Percentiles rank a stretch among this genome's conserved stretches.
phyloP scores from a whole-genome alignment of 2,113 vertebrate genomes.

The Marmota monax region DNA sequence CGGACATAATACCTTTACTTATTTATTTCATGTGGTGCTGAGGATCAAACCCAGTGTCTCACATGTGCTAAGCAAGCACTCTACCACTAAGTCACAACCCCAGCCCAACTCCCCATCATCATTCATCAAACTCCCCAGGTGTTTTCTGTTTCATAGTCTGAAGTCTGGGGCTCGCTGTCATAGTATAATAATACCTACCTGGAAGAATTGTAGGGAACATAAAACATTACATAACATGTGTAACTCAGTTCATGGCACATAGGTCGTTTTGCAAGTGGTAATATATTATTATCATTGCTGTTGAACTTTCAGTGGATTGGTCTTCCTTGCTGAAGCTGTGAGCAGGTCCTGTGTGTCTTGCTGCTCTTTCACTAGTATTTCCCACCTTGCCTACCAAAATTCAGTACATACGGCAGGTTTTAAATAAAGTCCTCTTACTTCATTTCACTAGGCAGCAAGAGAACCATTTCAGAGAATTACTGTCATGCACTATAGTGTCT shows the following conservation, averaged over 20 bases:
- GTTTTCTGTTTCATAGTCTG: neutral
- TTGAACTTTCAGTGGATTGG: conserved; percentile 21
- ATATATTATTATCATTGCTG: conserved; percentile 47
- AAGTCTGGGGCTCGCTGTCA: neutral
- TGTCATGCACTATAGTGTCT: neutral
- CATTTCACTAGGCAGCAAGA: neutral
- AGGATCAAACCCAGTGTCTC: no score
- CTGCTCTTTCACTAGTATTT: conserved; percentile 12
- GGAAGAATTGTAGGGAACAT: neutral
- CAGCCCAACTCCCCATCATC: neutral
- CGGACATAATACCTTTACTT: no score
- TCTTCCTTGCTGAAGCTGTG: conserved; percentile 28
- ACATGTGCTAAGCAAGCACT: no score
- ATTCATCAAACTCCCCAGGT: neutral
- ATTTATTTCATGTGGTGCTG: no score
- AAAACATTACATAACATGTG: neutral
- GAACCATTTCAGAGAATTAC: neutral
- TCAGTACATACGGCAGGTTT: neutral
- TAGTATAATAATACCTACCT: conserved; percentile 1
- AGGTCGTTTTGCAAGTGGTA: conserved; percentile 31
- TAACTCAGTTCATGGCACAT: neutral
- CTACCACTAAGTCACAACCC: no score
- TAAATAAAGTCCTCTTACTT: conserved; percentile 45
- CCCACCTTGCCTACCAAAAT: conserved; percentile 18
- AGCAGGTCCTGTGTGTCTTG: conserved; percentile 14